Evolutionary conservation across 2,113 vertebrate genomes (phyloP).

Genomic region (Istiophorus platypterus): DNA sequence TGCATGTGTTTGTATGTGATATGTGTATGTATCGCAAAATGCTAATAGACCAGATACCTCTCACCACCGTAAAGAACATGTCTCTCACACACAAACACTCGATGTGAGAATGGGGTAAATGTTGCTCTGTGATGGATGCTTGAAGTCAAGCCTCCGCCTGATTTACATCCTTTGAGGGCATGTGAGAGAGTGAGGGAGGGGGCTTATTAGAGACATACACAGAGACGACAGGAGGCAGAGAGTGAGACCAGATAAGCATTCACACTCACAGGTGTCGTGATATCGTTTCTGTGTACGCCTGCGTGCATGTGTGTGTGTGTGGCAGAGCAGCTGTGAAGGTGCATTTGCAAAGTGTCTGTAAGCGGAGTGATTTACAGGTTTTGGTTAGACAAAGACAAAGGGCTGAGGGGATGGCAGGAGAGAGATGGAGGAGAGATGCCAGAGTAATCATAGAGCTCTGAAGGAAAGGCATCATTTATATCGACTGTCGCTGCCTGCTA

Average conservation of each 20-base stretch:
- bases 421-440: neutral
- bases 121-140: neutral
- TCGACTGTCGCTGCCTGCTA: neutral
- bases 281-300: neutral
- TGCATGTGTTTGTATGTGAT: neutral
- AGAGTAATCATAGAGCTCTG: neutral
- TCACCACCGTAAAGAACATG: too few species aligned
- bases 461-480: neutral
- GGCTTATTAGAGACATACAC: too few species aligned
- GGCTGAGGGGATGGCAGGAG: neutral
- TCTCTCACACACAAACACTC: too few species aligned
- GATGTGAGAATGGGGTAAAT: too few species aligned
- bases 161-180: neutral
- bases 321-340: neutral
- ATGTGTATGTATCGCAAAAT: neutral
- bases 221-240: too few species aligned
- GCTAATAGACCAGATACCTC: neutral
- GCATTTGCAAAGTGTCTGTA: slow-evolving; percentile 1
- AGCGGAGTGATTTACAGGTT: slow-evolving; percentile 11
- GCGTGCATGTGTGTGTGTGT: neutral
- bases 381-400: neutral
- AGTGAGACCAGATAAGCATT: too few species aligned
- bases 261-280: too few species aligned
- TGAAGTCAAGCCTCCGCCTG: neutral
- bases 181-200: neutral